These are phyloP conservation scores for Cenopis cana DNA, from an alignment of 2,888 invertebrate species.

Conservation along the genomic window DNA sequence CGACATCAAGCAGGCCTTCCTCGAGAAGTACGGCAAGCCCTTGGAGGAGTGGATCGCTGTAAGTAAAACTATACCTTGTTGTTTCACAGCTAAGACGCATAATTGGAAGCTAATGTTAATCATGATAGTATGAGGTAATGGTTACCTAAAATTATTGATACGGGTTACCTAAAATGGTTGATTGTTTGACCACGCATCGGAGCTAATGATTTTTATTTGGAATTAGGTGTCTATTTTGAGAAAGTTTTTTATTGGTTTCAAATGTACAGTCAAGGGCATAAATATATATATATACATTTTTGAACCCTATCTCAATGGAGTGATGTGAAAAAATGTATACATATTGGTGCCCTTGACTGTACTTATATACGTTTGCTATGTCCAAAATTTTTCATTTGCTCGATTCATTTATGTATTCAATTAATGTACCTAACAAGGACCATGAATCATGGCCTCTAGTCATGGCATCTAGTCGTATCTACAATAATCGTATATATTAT, in stretches of 20 bases:
- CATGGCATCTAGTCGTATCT: no score
- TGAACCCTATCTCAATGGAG: no score
- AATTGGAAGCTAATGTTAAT: conserved; percentile 28
- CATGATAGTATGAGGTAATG: conserved; percentile 33
- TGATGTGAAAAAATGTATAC: no score
- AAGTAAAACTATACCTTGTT: conserved; percentile 70
- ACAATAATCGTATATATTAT: no score
- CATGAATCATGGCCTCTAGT: no score
- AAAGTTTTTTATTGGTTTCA: neutral
- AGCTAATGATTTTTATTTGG: conserved; percentile 17
- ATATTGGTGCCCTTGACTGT: no score
- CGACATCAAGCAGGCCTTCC: conserved; percentile 96
- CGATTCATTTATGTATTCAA: neutral
- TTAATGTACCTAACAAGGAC: no score
- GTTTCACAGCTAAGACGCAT: conserved; percentile 7
- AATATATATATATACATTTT: no score
- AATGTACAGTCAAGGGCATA: no score
- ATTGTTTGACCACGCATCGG: neutral
- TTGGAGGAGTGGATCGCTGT: conserved; percentile 95
- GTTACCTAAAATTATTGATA: conserved; percentile 10
- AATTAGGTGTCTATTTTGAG: no score
- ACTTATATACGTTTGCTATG: neutral
- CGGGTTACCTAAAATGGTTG: conserved; percentile 11
- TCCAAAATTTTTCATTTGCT: neutral
- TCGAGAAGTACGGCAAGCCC: conserved; percentile 92